Evolutionary conservation across 2,888 invertebrate species (phyloP).

Genomic region (Drosophila nigricruria): DNA sequence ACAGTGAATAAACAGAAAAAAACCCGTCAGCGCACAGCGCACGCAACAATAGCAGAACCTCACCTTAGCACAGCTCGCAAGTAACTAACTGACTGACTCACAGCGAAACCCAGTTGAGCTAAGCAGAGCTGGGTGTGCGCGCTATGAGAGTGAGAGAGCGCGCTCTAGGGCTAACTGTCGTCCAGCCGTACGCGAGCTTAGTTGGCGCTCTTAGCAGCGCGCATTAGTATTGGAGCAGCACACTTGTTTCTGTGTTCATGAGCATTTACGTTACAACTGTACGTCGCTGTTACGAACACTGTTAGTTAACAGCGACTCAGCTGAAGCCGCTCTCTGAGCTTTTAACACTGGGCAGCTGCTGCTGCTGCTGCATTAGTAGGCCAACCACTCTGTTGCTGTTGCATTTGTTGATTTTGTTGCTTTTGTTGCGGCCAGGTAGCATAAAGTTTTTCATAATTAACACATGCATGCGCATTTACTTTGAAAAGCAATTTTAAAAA

Average conservation of each 20-base stretch:
- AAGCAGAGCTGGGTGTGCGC: constrained; percentile 48
- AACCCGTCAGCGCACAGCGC: constrained; percentile 12
- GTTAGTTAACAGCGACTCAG: constrained; percentile 42
- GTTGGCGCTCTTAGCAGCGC: constrained; percentile 37
- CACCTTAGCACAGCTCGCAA: constrained; percentile 73
- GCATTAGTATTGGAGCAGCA: constrained; percentile 18
- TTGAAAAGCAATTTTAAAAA: constrained; percentile 64
- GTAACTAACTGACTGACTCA: constrained; percentile 73
- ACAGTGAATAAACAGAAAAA: constrained; percentile 24
- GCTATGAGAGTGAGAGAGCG: constrained; percentile 14
- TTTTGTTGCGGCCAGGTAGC: constrained; percentile 50
- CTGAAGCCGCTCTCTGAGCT: constrained; percentile 47
- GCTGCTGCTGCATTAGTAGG: constrained; percentile 71
- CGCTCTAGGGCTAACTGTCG: constrained; percentile 60
- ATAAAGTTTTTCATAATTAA: constrained; percentile 60
- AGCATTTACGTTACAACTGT: constrained; percentile 50
- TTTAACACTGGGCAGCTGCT: constrained; percentile 19
- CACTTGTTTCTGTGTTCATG: constrained; percentile 32
- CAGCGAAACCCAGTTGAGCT: constrained; percentile 45
- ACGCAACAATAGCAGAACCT: constrained; percentile 57
- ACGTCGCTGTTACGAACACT: constrained; percentile 37
- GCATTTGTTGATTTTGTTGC: constrained; percentile 56
- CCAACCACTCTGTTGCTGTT: constrained; percentile 64
- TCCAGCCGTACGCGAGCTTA: constrained; percentile 34
- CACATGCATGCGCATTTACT: constrained; percentile 58